Evolutionary conservation across 2,888 invertebrate species (phyloP).

Genomic region (Vanessa cardui): DNA sequence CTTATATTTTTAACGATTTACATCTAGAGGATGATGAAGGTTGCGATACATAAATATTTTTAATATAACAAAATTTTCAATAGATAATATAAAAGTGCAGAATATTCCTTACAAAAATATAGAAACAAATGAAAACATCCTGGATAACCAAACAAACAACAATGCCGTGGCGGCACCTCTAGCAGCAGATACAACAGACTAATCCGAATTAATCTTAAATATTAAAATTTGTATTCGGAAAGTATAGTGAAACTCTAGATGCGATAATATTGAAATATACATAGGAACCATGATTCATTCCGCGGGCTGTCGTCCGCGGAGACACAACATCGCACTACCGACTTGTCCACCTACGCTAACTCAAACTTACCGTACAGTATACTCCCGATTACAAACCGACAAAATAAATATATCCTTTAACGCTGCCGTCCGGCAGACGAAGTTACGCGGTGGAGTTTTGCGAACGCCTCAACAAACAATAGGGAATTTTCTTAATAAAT

Average conservation of each 20-base stretch:
- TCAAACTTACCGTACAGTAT: conserved; percentile 59
- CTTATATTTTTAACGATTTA: conserved; percentile 70
- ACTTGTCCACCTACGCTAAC: conserved; percentile 73
- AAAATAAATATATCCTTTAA: conserved; percentile 54
- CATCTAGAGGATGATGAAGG: conserved; percentile 50
- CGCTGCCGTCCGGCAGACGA: conserved; percentile 48
- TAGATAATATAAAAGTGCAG: conserved; percentile 57
- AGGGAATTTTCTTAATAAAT: conserved; percentile 58
- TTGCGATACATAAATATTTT: conserved; percentile 58
- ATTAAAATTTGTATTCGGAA: conserved; percentile 83
- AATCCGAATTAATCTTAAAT: conserved; percentile 82
- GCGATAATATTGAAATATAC: conserved; percentile 84
- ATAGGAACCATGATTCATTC: conserved; percentile 84
- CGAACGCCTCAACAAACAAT: conserved; percentile 63
- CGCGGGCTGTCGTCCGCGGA: conserved; percentile 77
- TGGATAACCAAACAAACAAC: conserved; percentile 75
- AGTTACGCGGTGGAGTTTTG: conserved; percentile 59
- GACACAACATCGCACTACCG: conserved; percentile 79
- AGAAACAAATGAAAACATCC: conserved; percentile 51
- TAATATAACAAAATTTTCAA: conserved; percentile 64
- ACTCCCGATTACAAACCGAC: conserved; percentile 64
- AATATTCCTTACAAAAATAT: conserved; percentile 48
- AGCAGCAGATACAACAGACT: conserved; percentile 80
- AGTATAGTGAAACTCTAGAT: conserved; percentile 83
- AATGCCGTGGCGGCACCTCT: conserved; percentile 77